Evolutionary conservation across 2,888 invertebrate genomes (phyloP).

Genomic region (Leptinotarsa haldemani): DNA sequence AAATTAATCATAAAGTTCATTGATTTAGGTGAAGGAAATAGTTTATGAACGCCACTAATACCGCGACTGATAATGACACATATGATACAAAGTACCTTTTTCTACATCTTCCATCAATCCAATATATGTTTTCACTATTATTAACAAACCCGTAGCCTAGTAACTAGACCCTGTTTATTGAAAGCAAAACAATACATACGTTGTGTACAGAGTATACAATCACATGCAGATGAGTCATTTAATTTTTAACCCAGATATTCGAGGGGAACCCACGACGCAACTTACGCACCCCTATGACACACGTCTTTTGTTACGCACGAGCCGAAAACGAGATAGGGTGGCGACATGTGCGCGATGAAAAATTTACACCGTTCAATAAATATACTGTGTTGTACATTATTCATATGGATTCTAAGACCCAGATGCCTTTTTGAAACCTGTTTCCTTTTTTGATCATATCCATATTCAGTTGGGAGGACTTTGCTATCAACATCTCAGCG

Average conservation of each 20-base stretch:
- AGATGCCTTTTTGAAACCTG: background rate
- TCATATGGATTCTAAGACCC: background rate
- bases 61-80: no score
- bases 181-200: conserved; percentile 6
- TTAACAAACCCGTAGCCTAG: background rate
- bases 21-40: no score
- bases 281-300: conserved; percentile 35
- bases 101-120: no score
- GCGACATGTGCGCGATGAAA: conserved; percentile 16
- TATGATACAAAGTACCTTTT: no score
- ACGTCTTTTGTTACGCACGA: conserved; percentile 33
- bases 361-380: background rate
- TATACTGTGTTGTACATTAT: background rate
- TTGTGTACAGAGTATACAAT: conserved; percentile 29
- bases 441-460: no score
- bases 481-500: no score
- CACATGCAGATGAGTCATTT: conserved; percentile 47
- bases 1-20: no score
- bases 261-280: conserved; percentile 29
- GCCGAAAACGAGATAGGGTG: conserved; percentile 19
- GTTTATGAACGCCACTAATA: no score
- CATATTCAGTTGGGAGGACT: no score
- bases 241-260: conserved; percentile 45
- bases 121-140: background rate
- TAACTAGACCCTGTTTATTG: background rate